Evolutionary conservation across 2,113 vertebrate genomes (phyloP).

Genomic region (Lepus americanus): DNA sequence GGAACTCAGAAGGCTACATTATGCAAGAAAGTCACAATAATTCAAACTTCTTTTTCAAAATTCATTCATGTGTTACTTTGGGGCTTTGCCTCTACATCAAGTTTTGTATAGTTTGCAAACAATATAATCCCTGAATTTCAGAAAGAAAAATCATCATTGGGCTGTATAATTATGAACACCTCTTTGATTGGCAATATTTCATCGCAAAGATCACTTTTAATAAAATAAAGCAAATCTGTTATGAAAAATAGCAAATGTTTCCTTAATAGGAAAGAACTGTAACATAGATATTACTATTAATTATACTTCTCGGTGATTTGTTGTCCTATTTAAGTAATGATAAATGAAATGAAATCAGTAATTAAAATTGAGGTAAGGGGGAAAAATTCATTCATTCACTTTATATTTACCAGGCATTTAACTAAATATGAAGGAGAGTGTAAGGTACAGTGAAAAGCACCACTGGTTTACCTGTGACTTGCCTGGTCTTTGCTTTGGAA

Average conservation of each 20-base stretch:
- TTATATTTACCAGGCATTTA: slow-evolving; percentile 51
- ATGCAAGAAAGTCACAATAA: slow-evolving; percentile 79
- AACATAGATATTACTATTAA: slow-evolving; percentile 46
- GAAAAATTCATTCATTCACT: slow-evolving; percentile 36
- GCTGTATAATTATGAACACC: slow-evolving; percentile 32
- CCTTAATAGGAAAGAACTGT: slow-evolving; percentile 40
- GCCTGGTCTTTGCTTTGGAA: slow-evolving; percentile 19
- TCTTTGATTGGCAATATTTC: slow-evolving; percentile 41
- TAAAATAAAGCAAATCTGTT: slow-evolving; percentile 59
- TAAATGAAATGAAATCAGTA: slow-evolving; percentile 49
- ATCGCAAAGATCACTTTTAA: slow-evolving; percentile 33
- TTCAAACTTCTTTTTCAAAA: slow-evolving; percentile 75
- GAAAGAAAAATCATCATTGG: slow-evolving; percentile 23
- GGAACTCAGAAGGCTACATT: slow-evolving; percentile 70
- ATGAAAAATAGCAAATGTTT: slow-evolving; percentile 26
- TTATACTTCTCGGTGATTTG: neutral
- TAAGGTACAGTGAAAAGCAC: neutral
- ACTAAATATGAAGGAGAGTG: neutral
- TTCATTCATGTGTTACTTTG: slow-evolving; percentile 66
- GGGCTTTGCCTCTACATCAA: slow-evolving; percentile 61
- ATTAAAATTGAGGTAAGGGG: slow-evolving; percentile 45
- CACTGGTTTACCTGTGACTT: neutral
- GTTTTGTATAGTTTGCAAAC: slow-evolving; percentile 68
- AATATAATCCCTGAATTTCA: slow-evolving; percentile 62
- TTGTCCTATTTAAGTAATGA: slow-evolving; percentile 43